Evolutionary conservation across 1,140 invertebrate species (phyloP).

Genomic region (Stratiolaelaps scimitus): DNA sequence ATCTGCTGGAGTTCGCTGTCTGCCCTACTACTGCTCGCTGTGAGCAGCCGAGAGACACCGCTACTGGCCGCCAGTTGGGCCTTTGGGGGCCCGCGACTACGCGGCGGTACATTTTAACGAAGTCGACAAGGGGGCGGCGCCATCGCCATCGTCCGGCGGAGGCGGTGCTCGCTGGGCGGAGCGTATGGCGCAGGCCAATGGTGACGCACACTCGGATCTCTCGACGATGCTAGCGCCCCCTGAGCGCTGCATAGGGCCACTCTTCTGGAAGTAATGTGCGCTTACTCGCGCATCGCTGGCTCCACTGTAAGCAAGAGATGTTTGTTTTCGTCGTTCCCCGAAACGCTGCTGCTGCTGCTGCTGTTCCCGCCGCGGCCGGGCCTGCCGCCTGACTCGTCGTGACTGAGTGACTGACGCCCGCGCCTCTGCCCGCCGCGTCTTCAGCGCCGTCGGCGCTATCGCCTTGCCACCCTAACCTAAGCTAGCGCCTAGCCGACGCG

Average conservation of each 20-base stretch:
- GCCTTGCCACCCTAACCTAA: too few relatives aligned
- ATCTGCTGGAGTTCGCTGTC: too few relatives aligned
- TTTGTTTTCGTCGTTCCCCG: slow-evolving; percentile 22
- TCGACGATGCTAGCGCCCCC: slow-evolving; percentile 6
- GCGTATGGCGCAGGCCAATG: neutral
- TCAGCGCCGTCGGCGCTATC: neutral
- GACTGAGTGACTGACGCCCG: neutral
- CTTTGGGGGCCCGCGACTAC: too few relatives aligned
- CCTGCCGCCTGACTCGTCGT: neutral
- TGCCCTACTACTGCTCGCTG: too few relatives aligned
- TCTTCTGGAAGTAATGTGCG: slow-evolving; percentile 29
- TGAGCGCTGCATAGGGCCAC: slow-evolving; percentile 20
- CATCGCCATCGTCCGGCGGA: neutral
- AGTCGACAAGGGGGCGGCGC: slow-evolving; percentile 8
- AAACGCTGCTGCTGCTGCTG: neutral
- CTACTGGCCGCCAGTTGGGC: too few relatives aligned
- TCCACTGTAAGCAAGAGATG: slow-evolving; percentile 28
- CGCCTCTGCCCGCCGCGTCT: neutral
- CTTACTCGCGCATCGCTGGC: slow-evolving; percentile 28
- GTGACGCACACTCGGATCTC: neutral
- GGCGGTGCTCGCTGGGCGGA: slow-evolving; percentile 14
- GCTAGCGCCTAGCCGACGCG: neutral
- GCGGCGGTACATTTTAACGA: slow-evolving; percentile 13
- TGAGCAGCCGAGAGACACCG: too few relatives aligned
- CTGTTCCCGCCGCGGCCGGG: neutral